phyloP scores from a whole-genome alignment of 2,797 vertebrate species.

The Tadarida brasiliensis region DNA sequence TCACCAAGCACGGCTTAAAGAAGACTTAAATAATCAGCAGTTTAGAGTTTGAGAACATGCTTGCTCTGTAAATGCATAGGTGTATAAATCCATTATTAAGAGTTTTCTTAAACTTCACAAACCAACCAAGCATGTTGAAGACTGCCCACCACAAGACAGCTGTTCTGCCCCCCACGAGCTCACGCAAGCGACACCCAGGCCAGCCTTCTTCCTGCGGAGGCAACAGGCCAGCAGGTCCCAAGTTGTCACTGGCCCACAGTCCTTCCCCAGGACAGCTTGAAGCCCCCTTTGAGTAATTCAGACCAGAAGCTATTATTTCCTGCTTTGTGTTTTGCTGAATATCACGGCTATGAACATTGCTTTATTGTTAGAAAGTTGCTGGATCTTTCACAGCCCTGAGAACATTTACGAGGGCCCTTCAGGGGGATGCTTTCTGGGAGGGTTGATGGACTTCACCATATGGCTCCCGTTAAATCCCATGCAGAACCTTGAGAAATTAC shows the following conservation, averaged over 20 bases:
- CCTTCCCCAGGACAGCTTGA: constrained; percentile 44
- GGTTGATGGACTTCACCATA: constrained; percentile 81
- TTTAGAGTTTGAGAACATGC: background rate
- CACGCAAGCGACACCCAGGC: background rate
- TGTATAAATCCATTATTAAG: background rate
- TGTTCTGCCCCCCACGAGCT: background rate
- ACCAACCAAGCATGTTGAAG: background rate
- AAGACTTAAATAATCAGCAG: background rate
- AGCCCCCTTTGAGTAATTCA: constrained; percentile 66
- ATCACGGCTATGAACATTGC: constrained; percentile 70
- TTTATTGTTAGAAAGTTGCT: constrained; percentile 82
- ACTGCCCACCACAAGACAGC: background rate
- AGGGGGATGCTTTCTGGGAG: constrained; percentile 79
- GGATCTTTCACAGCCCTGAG: constrained; percentile 75
- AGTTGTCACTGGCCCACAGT: background rate
- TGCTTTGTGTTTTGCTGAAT: constrained; percentile 73
- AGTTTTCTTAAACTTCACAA: constrained; percentile 5
- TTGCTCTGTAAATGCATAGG: background rate
- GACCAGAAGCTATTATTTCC: constrained; percentile 75
- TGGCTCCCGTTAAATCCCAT: constrained; percentile 83
- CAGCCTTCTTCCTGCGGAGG: background rate
- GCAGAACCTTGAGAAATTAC: constrained; percentile 81
- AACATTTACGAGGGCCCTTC: constrained; percentile 82
- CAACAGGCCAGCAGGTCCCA: background rate
- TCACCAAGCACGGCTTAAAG: background rate